Percentiles rank a stretch among this genome's conserved stretches.
Evolutionary conservation across 2,797 vertebrate species (phyloP).

Genomic region (Syncerus caffer): DNA sequence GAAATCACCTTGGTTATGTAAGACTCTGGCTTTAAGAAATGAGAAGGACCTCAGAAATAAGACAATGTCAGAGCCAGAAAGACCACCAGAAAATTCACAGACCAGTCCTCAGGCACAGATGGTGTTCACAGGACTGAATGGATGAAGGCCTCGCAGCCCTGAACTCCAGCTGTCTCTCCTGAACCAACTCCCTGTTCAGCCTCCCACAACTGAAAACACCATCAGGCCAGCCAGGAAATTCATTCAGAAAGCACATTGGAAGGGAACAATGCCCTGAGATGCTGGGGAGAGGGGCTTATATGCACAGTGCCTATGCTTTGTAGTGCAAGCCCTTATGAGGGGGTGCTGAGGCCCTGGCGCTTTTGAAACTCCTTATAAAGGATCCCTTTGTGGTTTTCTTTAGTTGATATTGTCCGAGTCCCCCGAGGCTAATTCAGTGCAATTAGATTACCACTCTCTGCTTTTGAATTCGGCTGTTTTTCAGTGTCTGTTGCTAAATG

Average conservation of each 20-base stretch:
- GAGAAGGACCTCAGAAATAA: not conserved
- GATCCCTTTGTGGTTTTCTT: slow-evolving; percentile 26
- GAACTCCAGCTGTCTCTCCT: not conserved
- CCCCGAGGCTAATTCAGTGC: slow-evolving; percentile 59
- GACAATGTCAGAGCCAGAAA: not conserved
- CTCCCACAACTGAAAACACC: slow-evolving; percentile 16
- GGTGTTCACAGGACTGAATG: not conserved
- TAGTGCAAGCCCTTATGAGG: not conserved
- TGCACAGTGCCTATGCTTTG: slow-evolving; percentile 22
- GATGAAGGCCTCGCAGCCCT: not conserved
- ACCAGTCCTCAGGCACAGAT: not conserved
- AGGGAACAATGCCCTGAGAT: not conserved
- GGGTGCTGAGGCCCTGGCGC: not conserved
- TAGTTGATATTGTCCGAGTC: slow-evolving; percentile 63
- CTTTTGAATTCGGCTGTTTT: slow-evolving; percentile 69
- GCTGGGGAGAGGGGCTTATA: slow-evolving; percentile 17
- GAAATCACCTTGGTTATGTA: slow-evolving; percentile 22
- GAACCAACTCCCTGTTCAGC: not conserved
- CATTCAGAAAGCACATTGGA: not conserved
- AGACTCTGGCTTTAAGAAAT: slow-evolving; percentile 18
- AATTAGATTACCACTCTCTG: slow-evolving; percentile 68
- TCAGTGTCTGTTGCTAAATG: slow-evolving; percentile 69
- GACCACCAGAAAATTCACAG: not conserved
- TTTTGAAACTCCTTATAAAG: slow-evolving; percentile 64
- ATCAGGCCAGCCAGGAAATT: not conserved